Conservation (phyloP, 2,797 vertebrate species). For the Pampus argenteus region DNA sequence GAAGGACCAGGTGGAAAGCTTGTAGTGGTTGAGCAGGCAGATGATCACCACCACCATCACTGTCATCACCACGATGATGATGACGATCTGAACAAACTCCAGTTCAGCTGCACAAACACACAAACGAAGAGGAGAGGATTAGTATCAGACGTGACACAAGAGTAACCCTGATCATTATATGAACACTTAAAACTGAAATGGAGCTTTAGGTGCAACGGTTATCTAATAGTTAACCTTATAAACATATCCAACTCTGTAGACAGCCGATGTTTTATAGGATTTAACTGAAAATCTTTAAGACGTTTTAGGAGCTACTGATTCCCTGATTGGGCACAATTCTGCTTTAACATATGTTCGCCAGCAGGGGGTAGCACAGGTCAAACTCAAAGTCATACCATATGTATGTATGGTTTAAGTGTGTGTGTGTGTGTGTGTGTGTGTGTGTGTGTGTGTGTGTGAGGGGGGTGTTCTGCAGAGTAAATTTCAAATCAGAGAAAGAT, state of each 20-base stretch:
- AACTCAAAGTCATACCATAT: neutral
- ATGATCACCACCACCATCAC: constrained; percentile 96
- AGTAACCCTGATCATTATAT: too few relatives aligned
- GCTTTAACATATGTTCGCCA: constrained; percentile 46
- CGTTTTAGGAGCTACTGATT: neutral
- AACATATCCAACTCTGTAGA: too few relatives aligned
- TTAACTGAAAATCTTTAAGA: neutral
- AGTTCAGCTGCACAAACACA: constrained; percentile 79
- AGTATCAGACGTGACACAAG: constrained; percentile 16
- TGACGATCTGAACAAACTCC: constrained; percentile 93
- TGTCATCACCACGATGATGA: constrained; percentile 94
- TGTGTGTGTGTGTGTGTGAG: neutral
- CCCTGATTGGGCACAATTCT: neutral
- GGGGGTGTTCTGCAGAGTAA: constrained; percentile 14
- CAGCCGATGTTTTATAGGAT: neutral
- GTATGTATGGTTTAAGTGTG: neutral
- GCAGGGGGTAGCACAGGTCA: constrained; percentile 74
- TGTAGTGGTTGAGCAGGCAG: constrained; percentile 95
- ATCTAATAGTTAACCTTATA: too few relatives aligned
- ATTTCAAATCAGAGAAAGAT: constrained; percentile 47
- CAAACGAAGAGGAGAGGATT: constrained; percentile 19
- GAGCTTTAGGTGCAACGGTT: too few relatives aligned
- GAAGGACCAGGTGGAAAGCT: constrained; percentile 93
- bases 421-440: neutral
- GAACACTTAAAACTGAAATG: too few relatives aligned